Evolutionary conservation across 2,797 vertebrate genomes (phyloP).

Genomic region (Ctenopoma kingsleyae): DNA sequence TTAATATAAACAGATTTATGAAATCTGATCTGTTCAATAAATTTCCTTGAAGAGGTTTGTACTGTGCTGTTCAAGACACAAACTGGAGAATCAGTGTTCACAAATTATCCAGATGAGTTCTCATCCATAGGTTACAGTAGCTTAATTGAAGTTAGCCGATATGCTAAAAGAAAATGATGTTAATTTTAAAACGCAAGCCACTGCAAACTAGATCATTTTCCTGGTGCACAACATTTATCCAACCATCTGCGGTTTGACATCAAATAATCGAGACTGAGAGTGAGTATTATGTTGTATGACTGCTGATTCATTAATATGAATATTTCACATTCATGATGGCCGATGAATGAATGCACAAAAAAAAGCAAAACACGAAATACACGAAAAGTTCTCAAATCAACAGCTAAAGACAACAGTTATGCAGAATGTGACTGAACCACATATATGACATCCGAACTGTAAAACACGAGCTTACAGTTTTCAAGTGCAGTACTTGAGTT

Average conservation of each 20-base stretch:
- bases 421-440: constrained; percentile 24
- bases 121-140: too few relatives aligned
- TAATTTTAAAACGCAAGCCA: background rate
- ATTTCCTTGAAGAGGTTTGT: background rate
- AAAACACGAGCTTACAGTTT: constrained; percentile 64
- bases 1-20: too few relatives aligned
- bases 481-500: constrained; percentile 57
- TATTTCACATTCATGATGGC: constrained; percentile 36
- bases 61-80: too few relatives aligned
- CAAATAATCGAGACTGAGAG: constrained; percentile 31
- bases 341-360: constrained; percentile 44
- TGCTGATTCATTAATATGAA: constrained; percentile 42
- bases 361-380: constrained; percentile 38
- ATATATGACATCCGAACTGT: constrained; percentile 43
- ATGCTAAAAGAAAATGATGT: too few relatives aligned
- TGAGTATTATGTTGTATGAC: constrained; percentile 18
- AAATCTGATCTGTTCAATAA: too few relatives aligned
- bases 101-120: too few relatives aligned
- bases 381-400: background rate
- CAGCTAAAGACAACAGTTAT: constrained; percentile 44
- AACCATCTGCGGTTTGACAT: constrained; percentile 54
- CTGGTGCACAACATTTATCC: background rate
- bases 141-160: too few relatives aligned
- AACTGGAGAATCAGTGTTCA: too few relatives aligned
- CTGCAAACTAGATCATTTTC: background rate